phyloP scores from a whole-genome alignment of 2,797 vertebrate genomes.

The Rhinogobio ventralis region DNA sequence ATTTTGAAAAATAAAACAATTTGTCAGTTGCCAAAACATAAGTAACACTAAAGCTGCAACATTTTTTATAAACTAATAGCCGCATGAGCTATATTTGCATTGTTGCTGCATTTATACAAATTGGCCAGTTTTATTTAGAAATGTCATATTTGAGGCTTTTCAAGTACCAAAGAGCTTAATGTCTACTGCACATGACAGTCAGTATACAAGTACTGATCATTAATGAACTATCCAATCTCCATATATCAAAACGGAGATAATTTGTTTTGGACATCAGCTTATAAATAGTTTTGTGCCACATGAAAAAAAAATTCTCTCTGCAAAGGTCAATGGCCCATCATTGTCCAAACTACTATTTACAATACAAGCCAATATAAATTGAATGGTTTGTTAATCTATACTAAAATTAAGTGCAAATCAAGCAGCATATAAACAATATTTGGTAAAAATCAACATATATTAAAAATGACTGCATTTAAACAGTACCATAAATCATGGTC shows the following conservation, averaged over 20 bases:
- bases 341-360: not conserved
- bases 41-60: not conserved
- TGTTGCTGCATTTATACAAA: constrained; percentile 39
- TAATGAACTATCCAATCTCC: not conserved
- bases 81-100: constrained; percentile 38
- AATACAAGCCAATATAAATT: not conserved
- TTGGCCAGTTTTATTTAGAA: constrained; percentile 4
- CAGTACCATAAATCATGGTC: not conserved
- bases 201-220: not conserved
- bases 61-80: not conserved
- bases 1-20: not conserved
- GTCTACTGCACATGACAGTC: not conserved
- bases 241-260: constrained; percentile 6
- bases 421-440: not conserved
- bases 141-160: not conserved
- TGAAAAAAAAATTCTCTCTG: not conserved
- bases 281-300: not conserved
- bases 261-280: constrained; percentile 12
- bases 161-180: not conserved
- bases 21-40: constrained; percentile 8
- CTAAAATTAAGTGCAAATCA: not conserved
- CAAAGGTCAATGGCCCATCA: not conserved
- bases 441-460: not conserved
- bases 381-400: not conserved
- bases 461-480: not conserved